Evolutionary conservation across 1,140 invertebrate genomes (phyloP).

Genomic region (Pristionchus pacificus): DNA sequence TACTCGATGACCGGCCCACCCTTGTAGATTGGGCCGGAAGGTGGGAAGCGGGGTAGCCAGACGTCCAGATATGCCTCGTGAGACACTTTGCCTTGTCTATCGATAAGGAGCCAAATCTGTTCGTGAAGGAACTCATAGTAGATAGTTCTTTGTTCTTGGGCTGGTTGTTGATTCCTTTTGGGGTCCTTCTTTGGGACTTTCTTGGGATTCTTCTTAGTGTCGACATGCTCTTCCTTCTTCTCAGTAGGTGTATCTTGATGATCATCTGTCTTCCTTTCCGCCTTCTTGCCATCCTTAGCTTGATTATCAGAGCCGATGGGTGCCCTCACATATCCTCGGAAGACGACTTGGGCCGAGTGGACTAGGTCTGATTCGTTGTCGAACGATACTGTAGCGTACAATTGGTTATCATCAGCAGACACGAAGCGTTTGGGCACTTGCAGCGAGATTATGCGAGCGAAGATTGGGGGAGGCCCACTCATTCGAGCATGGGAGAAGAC

Average conservation of each 20-base stretch:
- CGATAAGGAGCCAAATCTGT: slow-evolving; percentile 28
- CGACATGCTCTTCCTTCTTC: not conserved
- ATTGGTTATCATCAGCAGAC: slow-evolving; percentile 25
- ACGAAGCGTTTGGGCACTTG: slow-evolving; percentile 13
- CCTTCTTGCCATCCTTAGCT: not conserved
- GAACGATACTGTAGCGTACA: slow-evolving; percentile 26
- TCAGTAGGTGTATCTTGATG: not conserved
- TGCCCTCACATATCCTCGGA: slow-evolving; percentile 23
- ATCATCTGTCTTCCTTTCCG: not conserved
- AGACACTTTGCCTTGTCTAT: slow-evolving; percentile 16
- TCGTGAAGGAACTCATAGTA: slow-evolving; percentile 37
- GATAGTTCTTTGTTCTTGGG: slow-evolving; percentile 10
- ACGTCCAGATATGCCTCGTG: slow-evolving; percentile 25
- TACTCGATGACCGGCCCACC: slow-evolving; percentile 27
- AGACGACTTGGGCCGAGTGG: slow-evolving; percentile 25
- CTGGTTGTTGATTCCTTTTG: slow-evolving; percentile 1
- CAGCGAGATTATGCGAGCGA: not conserved
- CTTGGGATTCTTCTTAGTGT: not conserved
- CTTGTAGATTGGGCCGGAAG: slow-evolving; percentile 19
- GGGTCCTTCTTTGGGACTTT: not conserved
- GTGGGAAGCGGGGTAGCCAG: slow-evolving; percentile 33
- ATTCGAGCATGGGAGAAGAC: too few species aligned
- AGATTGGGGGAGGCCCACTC: not conserved
- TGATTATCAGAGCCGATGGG: too few species aligned
- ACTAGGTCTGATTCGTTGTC: slow-evolving; percentile 19